Conservation (phyloP, 2,888 invertebrate species). For the Campoletis raptor region DNA sequence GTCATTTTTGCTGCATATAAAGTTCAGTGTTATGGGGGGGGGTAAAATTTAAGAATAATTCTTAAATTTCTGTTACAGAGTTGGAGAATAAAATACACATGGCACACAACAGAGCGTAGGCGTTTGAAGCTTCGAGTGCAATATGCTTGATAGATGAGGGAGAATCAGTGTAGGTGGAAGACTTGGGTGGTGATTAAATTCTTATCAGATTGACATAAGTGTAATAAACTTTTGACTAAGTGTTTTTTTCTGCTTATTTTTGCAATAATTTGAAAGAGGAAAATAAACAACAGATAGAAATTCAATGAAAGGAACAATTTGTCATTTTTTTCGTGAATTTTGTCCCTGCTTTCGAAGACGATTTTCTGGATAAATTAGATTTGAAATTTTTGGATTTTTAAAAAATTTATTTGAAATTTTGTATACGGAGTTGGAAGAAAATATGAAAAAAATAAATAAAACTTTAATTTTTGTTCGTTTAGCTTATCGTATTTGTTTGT, state of each 20-base stretch:
- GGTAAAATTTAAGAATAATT: not conserved
- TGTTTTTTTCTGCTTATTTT: too few relatives aligned
- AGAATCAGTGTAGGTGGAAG: not conserved
- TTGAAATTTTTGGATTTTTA: too few relatives aligned
- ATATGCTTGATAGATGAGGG: not conserved
- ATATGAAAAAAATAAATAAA: not conserved
- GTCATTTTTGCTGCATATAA: not conserved
- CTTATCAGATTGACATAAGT: too few relatives aligned
- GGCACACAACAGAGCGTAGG: slow-evolving; percentile 43
- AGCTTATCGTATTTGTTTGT: not conserved
- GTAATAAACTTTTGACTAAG: too few relatives aligned
- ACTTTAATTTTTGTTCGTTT: not conserved
- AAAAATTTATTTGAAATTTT: too few relatives aligned
- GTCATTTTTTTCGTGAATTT: too few relatives aligned
- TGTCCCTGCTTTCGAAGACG: too few relatives aligned
- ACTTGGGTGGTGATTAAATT: not conserved
- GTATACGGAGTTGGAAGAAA: not conserved
- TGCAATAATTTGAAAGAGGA: too few relatives aligned
- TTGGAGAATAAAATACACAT: slow-evolving; percentile 43
- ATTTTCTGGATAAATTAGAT: too few relatives aligned
- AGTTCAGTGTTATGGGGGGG: not conserved
- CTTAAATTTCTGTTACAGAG: slow-evolving; percentile 1
- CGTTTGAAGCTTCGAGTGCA: slow-evolving; percentile 20
- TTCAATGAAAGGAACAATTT: not conserved
- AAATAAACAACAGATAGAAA: not conserved